Base-by-base conservation (phyloP, 2,888 invertebrate genomes). In the Amblyjoppa fuscipennis region DNA sequence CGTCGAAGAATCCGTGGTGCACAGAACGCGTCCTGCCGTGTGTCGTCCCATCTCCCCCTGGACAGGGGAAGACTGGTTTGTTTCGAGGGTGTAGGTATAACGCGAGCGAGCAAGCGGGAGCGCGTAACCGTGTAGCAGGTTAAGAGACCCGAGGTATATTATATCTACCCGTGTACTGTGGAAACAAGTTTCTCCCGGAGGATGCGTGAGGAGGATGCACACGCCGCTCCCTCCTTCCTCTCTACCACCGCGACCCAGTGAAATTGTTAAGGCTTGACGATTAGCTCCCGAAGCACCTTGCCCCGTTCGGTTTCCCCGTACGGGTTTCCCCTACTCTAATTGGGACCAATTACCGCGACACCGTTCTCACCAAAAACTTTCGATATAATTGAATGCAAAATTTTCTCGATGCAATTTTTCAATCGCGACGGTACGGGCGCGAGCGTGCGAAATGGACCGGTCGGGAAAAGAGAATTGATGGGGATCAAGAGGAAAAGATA, bases 31-130 rank as follows among this genome's bases (percentile, higher is more conserved):
- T 45, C 45, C 59, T 49, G 68, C 61, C 25, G 25, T 28, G 61
- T 34, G 61, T 34, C 41, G 73, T 73, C 45, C 68, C 56, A 31
- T 66, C 75, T 77, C 77, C 74, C 64, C 68, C 53, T 78, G 66
- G 41, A 56, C 53, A 38, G 20, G 69, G 64, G 56, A 74, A 89
- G 88, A 90, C 90, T 90, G 90, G 90, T 90, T 90, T 88, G 80
- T 66, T 80, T 80, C 75, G 80, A 68, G 59, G 76, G 61, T 76
- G 70, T 80, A 75, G 69, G 79, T 75, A 76, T 82, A 82, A 61
- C 75, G 75, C 75, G 70, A 71, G 28, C 81, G 76, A 56, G 66
- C 68, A 74, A 25, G 51, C 64, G 38, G 78, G 49, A 83, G 71
- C 78, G 77, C 78, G 83, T 83, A 83, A 83, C 73, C 83, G 83